phyloP scores from a whole-genome alignment of 2,113 vertebrate genomes.

The Paramormyrops kingsleyae region DNA sequence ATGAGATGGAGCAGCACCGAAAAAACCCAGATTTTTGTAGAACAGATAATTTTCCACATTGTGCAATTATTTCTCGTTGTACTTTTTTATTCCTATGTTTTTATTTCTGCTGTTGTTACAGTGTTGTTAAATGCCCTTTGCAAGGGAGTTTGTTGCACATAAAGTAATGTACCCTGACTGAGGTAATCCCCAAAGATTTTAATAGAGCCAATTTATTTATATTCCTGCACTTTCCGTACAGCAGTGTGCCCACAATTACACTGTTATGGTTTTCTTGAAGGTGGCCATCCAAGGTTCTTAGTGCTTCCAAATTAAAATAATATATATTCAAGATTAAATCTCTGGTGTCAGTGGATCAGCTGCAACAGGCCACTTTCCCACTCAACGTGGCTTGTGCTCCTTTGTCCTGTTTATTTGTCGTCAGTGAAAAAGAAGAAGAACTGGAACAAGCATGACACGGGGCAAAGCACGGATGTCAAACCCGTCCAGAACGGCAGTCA shows the following conservation, averaged over 20 bases:
- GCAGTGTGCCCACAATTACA: background rate
- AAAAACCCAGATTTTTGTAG: background rate
- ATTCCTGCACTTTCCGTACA: background rate
- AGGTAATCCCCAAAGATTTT: background rate
- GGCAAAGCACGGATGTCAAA: constrained; percentile 79
- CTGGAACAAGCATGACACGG: constrained; percentile 86
- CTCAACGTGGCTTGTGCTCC: background rate
- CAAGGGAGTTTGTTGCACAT: background rate
- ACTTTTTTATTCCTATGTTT: background rate
- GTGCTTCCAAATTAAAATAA: background rate
- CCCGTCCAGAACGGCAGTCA: constrained; percentile 96
- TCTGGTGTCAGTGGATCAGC: background rate
- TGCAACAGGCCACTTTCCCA: background rate
- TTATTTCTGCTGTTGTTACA: background rate
- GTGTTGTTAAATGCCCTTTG: background rate
- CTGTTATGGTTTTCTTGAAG: background rate
- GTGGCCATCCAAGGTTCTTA: background rate
- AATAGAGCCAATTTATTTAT: background rate
- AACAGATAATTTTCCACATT: background rate
- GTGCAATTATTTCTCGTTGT: background rate
- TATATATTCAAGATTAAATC: background rate
- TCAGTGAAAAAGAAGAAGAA: constrained; percentile 97
- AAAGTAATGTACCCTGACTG: background rate
- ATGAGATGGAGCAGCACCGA: background rate
- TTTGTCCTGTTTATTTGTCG: constrained; percentile 15